Evolutionary conservation across 2,797 vertebrate species (phyloP).

Genomic region (Halcyon chelicuti): DNA sequence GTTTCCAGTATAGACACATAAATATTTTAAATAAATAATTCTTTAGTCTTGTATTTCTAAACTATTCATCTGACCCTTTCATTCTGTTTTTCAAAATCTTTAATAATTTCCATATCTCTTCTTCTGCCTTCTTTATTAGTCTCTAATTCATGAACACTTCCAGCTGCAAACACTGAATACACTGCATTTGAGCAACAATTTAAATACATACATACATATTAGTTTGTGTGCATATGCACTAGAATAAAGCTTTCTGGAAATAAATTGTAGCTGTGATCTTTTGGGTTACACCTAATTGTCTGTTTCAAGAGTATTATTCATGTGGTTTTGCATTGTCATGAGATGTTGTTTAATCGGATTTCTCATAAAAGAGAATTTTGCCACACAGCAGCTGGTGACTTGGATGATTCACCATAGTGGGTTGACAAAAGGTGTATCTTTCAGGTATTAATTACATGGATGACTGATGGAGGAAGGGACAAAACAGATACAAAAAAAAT

Average conservation of each 20-base stretch:
- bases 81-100: neutral
- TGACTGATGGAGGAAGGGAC: neutral
- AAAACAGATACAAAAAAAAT: neutral
- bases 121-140: neutral
- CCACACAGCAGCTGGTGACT: neutral
- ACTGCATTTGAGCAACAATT: fast-evolving
- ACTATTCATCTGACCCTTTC: neutral
- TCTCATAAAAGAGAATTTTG: neutral
- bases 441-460: neutral
- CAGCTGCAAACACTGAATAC: neutral
- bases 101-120: neutral
- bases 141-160: neutral
- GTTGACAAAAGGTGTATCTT: neutral
- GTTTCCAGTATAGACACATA: neutral
- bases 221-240: neutral
- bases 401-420: neutral
- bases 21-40: neutral
- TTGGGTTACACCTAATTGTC: neutral
- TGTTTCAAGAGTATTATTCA: neutral
- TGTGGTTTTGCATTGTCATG: neutral
- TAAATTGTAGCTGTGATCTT: neutral
- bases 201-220: neutral
- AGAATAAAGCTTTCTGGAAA: neutral
- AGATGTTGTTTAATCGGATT: neutral
- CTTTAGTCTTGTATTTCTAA: neutral